These are phyloP conservation scores for Pelobates fuscus DNA, from an alignment of 2,113 vertebrate genomes.

Conservation along the genomic window DNA sequence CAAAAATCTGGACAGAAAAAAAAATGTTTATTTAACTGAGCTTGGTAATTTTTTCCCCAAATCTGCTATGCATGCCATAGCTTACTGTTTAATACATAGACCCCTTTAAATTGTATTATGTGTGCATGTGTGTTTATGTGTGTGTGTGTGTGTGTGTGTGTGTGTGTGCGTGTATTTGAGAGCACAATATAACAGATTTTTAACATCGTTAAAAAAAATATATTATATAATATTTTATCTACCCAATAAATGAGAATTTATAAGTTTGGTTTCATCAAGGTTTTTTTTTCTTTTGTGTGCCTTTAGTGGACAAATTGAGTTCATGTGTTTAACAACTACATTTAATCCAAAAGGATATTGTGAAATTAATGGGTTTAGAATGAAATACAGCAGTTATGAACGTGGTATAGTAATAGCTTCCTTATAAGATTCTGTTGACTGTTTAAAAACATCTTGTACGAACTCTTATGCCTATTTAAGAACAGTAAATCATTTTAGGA, in stretches of 20 bases:
- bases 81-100: too few relatives aligned
- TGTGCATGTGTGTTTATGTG: too few relatives aligned
- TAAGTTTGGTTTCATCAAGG: neutral
- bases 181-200: too few relatives aligned
- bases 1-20: too few relatives aligned
- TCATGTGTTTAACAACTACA: slow-evolving; percentile 24
- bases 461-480: slow-evolving; percentile 3
- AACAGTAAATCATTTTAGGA: slow-evolving; percentile 36
- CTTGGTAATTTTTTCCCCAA: too few relatives aligned
- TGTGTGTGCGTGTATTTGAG: too few relatives aligned
- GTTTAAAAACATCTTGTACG: slow-evolving; percentile 5
- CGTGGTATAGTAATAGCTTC: slow-evolving; percentile 33
- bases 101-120: too few relatives aligned
- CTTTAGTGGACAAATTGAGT: neutral
- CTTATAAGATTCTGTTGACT: slow-evolving; percentile 13
- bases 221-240: neutral
- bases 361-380: slow-evolving; percentile 43
- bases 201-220: too few relatives aligned
- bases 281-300: neutral
- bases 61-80: too few relatives aligned
- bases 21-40: too few relatives aligned
- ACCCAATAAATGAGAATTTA: neutral
- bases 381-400: slow-evolving; percentile 51
- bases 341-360: slow-evolving; percentile 34
- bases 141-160: too few relatives aligned